Evolutionary conservation across 2,797 vertebrate species (phyloP), one percentile per base, ranked within the genome.

Genomic region (Zalophus californianus): DNA sequence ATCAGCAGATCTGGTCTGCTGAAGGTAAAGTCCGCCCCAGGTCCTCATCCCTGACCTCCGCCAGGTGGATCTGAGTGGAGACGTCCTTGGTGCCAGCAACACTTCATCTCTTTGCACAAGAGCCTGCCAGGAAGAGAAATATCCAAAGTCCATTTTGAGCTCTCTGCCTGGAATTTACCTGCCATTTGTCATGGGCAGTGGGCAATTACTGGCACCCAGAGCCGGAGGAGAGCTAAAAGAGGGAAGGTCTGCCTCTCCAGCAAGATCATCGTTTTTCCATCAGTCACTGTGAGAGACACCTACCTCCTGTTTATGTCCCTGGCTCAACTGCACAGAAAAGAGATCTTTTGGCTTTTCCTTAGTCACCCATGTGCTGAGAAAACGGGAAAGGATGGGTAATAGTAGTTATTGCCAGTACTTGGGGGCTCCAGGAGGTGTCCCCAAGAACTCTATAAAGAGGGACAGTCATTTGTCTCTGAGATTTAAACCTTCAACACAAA

Each of bases 91-190:
- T 41, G 52, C 50, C n/a, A 3, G 62, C 85, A 72, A 78, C 86
- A 50, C 44, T 84, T 94, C 60, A 85, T 35, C 35, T 95, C 62
- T 72, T 94, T 70, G 60, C 75, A 23, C 15, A 86, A 90, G 86
- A 95, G 78, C 90, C 93, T 98, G 95, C 89, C 96, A 96, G 94
- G 64, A 96, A 98, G 97, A 98, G 97, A 97, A 97, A 97, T 97
- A 91, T 23, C 80, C 85, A 91, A 91, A 95, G 86, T 96, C 92
- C 95, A 96, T 98, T 98, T 94, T 97, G 94, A 97, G 88, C 96
- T 96, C 86, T 93, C 72, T 94, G 90, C 68, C 80, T 83, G 85
- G 90, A 66, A 92, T 97, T 96, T 96, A 83, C 80, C 86, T 91
- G 88, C 0, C n/a, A 97, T 97, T 96, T 97, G 83, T 98, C 97